These are phyloP conservation scores for Cerceris ruficornis DNA, from an alignment of 2,888 invertebrate species.

Conservation along the genomic window DNA sequence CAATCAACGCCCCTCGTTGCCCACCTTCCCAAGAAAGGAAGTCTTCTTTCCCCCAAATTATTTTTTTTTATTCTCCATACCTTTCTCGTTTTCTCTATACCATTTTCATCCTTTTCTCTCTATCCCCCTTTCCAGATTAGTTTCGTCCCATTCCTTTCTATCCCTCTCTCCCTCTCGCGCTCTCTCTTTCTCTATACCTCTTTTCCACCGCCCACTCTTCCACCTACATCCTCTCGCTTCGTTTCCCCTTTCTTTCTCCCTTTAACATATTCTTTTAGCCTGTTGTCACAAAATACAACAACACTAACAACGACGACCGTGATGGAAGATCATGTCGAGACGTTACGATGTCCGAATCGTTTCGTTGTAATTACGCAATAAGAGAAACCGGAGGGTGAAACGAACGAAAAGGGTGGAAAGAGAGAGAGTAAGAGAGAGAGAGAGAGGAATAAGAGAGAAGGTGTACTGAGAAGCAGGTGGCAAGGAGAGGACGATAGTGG, in stretches of 20 bases:
- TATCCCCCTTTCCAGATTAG: background rate
- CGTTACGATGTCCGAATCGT: background rate
- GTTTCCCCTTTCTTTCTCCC: background rate
- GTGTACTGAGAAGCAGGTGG: conserved; percentile 18
- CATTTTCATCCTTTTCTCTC: background rate
- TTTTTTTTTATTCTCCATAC: background rate
- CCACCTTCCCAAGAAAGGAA: conserved; percentile 33
- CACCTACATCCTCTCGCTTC: background rate
- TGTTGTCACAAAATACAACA: too few species aligned
- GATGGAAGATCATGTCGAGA: too few species aligned
- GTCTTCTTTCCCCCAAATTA: background rate
- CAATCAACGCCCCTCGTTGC: conserved; percentile 57
- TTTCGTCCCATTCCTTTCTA: background rate
- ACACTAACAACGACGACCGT: too few species aligned
- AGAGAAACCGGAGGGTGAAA: background rate
- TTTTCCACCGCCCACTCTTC: background rate
- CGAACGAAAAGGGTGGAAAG: background rate
- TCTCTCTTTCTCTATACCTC: background rate
- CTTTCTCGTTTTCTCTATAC: background rate
- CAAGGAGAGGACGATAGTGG: conserved; percentile 27
- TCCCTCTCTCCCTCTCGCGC: background rate
- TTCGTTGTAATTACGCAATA: background rate
- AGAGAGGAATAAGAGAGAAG: conserved; percentile 14
- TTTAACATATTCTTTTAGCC: background rate
- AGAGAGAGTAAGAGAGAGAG: conserved; percentile 6